phyloP scores from a whole-genome alignment of 2,113 vertebrate species.

The Cepphus grylle region DNA sequence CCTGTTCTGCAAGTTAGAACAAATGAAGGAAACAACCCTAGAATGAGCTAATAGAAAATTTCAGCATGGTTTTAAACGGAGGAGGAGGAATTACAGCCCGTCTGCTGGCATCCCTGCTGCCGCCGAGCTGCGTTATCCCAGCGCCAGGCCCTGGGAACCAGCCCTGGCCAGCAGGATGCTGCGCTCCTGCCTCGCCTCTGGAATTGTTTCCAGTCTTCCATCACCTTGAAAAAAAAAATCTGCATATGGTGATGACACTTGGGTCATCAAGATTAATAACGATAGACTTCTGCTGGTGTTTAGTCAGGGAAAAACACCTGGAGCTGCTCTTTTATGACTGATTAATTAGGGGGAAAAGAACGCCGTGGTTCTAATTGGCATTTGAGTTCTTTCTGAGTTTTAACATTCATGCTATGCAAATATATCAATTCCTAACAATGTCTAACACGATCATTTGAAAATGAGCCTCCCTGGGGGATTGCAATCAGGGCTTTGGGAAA shows the following conservation, averaged over 20 bases:
- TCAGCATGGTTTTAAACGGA: rapidly evolving
- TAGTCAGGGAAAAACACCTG: constrained; percentile 54
- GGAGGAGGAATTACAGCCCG: rapidly evolving
- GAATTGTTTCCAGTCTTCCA: rapidly evolving
- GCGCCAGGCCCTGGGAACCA: rapidly evolving
- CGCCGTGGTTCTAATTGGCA: constrained; percentile 19
- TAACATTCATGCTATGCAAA: constrained; percentile 71
- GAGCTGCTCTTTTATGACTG: constrained; percentile 53
- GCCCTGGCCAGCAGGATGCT: rapidly evolving
- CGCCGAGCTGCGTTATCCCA: rapidly evolving
- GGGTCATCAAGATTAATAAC: constrained; percentile 34
- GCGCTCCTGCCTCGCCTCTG: rapidly evolving
- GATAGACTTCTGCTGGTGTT: not conserved
- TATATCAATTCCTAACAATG: constrained; percentile 59
- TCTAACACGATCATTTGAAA: constrained; percentile 70
- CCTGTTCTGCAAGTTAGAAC: not conserved
- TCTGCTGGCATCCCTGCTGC: rapidly evolving
- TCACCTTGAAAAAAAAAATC: not conserved
- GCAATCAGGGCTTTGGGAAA: constrained; percentile 17
- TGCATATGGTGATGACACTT: not conserved
- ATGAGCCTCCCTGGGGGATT: constrained; percentile 43
- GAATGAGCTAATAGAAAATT: not conserved
- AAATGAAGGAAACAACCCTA: not conserved
- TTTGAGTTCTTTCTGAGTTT: constrained; percentile 58
- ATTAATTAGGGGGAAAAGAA: constrained; percentile 56